Conservation (phyloP, 2,113 vertebrate genomes). For the Alaudala cheleensis region DNA sequence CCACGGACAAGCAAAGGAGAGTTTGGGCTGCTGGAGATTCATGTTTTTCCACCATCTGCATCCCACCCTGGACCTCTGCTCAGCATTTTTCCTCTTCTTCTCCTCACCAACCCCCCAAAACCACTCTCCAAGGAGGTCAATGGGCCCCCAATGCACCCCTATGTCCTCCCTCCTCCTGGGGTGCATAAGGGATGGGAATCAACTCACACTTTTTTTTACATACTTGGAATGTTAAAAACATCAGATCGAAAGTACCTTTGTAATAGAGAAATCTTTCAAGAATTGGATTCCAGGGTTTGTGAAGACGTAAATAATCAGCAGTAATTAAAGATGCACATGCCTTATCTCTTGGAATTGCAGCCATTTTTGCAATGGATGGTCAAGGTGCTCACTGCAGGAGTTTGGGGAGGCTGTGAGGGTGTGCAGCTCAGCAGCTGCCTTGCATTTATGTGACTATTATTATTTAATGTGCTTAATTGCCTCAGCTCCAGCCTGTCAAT, state of each 20-base stretch:
- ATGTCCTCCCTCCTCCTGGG: neutral
- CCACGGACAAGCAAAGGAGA: accelerated
- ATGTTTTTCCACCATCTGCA: accelerated
- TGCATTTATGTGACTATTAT: neutral
- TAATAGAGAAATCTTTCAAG: slow-evolving; percentile 11
- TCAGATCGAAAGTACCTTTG: neutral
- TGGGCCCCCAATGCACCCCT: too few species aligned
- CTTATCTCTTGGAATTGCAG: neutral
- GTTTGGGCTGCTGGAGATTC: neutral
- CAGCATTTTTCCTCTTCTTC: neutral
- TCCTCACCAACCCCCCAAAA: neutral
- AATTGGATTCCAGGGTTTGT: neutral
- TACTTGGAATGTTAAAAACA: neutral
- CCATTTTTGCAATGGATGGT: neutral
- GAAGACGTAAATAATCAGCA: slow-evolving; percentile 46
- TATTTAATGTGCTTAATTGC: neutral
- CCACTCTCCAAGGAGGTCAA: neutral
- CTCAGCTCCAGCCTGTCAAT: neutral
- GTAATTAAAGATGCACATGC: slow-evolving; percentile 27
- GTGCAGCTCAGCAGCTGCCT: neutral
- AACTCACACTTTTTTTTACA: neutral
- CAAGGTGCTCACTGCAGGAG: neutral
- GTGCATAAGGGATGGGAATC: neutral
- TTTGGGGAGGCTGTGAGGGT: neutral
- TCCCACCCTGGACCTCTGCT: neutral